These are phyloP conservation scores for Phymorhynchus buccinoides DNA, from an alignment of 1,140 invertebrate genomes.

Conservation along the genomic window DNA sequence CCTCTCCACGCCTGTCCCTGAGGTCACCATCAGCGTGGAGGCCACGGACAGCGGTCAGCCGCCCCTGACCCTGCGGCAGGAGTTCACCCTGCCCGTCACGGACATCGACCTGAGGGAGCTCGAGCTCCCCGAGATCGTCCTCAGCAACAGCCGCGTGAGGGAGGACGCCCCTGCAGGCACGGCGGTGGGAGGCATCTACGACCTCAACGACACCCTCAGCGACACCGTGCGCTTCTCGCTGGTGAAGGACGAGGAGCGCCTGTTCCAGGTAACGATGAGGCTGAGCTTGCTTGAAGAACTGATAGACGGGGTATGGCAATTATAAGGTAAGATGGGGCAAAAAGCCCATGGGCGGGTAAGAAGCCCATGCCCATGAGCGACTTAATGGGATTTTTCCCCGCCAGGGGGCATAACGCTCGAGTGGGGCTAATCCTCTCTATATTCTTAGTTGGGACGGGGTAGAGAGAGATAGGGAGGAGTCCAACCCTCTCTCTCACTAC, in stretches of 20 bases:
- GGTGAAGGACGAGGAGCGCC: constrained; percentile 41
- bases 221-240: constrained; percentile 51
- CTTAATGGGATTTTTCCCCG: too few species aligned
- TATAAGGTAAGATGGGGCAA: too few species aligned
- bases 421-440: too few species aligned
- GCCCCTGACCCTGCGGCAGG: constrained; percentile 44
- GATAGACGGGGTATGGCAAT: too few species aligned
- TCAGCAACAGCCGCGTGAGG: constrained; percentile 44
- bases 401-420: too few species aligned
- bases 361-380: too few species aligned
- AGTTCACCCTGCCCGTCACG: constrained; percentile 54
- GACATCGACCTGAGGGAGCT: constrained; percentile 50
- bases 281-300: too few species aligned
- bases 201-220: constrained; percentile 42
- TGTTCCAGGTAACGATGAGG: constrained; percentile 46
- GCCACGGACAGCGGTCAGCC: constrained; percentile 59
- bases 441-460: too few species aligned
- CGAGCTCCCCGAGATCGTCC: constrained; percentile 52
- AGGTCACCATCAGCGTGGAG: constrained; percentile 47
- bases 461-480: too few species aligned
- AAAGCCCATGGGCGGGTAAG: too few species aligned
- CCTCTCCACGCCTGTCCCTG: constrained; percentile 46
- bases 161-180: constrained; percentile 44
- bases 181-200: constrained; percentile 50
- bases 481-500: too few species aligned